phyloP scores from a whole-genome alignment of 2,113 vertebrate species.

The Sphyrna mokarran region DNA sequence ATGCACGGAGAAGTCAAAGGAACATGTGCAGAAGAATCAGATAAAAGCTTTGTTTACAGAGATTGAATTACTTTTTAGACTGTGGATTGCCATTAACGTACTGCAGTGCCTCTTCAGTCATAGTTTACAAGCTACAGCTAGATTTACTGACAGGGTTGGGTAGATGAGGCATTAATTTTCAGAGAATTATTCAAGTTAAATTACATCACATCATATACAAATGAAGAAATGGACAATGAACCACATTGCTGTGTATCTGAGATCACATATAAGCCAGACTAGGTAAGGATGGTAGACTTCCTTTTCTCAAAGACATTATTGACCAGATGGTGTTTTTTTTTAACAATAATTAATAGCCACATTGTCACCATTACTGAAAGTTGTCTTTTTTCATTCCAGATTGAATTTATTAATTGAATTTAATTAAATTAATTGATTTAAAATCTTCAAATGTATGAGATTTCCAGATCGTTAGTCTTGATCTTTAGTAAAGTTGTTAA shows the following conservation, averaged over 20 bases:
- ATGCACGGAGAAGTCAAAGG: not conserved
- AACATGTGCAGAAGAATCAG: not conserved
- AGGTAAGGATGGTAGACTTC: not conserved
- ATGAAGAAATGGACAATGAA: not conserved
- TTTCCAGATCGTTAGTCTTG: not conserved
- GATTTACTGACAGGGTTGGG: not conserved
- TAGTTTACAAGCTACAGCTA: not conserved
- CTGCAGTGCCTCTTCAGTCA: not conserved
- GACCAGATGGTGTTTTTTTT: not conserved
- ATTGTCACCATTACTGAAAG: not conserved
- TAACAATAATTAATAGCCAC: not conserved
- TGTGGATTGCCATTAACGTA: not conserved
- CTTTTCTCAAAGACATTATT: not conserved
- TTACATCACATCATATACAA: not conserved
- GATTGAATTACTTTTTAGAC: not conserved
- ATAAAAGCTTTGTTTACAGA: not conserved
- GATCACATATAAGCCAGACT: not conserved
- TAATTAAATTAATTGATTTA: not conserved
- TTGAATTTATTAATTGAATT: not conserved
- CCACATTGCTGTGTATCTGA: not conserved
- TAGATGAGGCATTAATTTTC: not conserved
- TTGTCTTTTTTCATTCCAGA: not conserved
- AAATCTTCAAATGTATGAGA: not conserved
- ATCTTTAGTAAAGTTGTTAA: not conserved
- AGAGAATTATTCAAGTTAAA: not conserved